phyloP scores from a whole-genome alignment of 2,113 vertebrate species.

The Corvus cornix region DNA sequence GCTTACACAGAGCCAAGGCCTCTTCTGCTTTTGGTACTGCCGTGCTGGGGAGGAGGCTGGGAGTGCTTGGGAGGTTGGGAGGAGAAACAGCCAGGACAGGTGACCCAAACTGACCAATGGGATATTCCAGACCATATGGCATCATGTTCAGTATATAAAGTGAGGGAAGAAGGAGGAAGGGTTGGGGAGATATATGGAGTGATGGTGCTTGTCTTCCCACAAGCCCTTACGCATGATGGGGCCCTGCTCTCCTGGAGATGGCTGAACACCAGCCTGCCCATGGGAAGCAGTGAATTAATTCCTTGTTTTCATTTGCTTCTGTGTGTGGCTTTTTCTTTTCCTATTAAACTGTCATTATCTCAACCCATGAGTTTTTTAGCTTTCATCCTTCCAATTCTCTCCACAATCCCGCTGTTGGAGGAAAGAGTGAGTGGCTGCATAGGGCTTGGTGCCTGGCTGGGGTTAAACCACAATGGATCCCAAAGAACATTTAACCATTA shows the following conservation, averaged over 20 bases:
- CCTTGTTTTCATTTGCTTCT: neutral
- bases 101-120: neutral
- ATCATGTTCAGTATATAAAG: neutral
- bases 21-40: neutral
- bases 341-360: neutral
- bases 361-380: neutral
- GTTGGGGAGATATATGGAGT: neutral
- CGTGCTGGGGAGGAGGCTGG: accelerated
- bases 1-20: neutral
- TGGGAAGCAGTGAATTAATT: neutral
- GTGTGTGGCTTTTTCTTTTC: neutral
- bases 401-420: neutral
- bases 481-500: neutral
- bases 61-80: accelerated
- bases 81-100: neutral
- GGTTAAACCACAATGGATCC: neutral
- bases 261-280: neutral
- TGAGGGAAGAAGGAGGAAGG: neutral
- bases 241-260: too few relatives aligned
- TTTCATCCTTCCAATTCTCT: neutral
- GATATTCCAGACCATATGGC: neutral
- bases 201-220: neutral
- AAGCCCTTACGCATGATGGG: accelerated
- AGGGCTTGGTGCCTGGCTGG: neutral
- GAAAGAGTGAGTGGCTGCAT: neutral